A percentile compares a stretch with the other conserved stretches of the same genome.
Evolutionary conservation across 2,113 vertebrate species (phyloP).

Genomic region (Chaetops frenatus): DNA sequence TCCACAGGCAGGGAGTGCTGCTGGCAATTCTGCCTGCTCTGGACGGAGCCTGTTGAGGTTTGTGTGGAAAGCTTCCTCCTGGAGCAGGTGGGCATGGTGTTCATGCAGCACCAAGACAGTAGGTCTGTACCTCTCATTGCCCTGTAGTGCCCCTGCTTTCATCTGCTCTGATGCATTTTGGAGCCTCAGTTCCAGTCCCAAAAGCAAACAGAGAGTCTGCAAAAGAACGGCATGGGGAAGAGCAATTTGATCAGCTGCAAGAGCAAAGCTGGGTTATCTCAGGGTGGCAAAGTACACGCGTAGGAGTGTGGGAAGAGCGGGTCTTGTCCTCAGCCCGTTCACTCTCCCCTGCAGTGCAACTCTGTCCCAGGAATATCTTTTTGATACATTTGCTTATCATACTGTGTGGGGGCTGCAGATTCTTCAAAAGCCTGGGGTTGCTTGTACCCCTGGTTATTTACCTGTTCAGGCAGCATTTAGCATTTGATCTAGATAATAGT

Average conservation of each 20-base stretch:
- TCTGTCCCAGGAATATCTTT: background rate
- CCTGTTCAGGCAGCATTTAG: background rate
- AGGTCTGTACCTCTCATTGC: background rate
- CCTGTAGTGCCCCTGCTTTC: background rate
- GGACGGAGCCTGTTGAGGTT: background rate
- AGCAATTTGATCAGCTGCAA: background rate
- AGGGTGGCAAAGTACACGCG: accelerated
- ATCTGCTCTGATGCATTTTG: background rate
- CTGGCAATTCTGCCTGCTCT: background rate
- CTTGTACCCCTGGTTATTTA: background rate
- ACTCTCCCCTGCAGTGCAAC: background rate
- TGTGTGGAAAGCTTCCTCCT: background rate
- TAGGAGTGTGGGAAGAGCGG: background rate
- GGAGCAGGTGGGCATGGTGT: background rate
- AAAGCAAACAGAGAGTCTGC: background rate
- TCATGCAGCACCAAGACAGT: background rate
- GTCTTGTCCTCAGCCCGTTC: background rate
- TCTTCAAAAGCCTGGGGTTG: background rate
- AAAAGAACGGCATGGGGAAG: background rate
- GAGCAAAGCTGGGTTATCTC: background rate
- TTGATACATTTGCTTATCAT: background rate
- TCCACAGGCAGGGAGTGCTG: background rate
- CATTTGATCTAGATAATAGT: background rate
- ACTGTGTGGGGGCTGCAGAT: background rate
- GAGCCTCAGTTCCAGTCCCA: background rate